Percentiles rank a stretch among this genome's conserved stretches.
Evolutionary conservation across 1,140 invertebrate genomes (phyloP).

Genomic region (Ditylenchus dipsaci): DNA sequence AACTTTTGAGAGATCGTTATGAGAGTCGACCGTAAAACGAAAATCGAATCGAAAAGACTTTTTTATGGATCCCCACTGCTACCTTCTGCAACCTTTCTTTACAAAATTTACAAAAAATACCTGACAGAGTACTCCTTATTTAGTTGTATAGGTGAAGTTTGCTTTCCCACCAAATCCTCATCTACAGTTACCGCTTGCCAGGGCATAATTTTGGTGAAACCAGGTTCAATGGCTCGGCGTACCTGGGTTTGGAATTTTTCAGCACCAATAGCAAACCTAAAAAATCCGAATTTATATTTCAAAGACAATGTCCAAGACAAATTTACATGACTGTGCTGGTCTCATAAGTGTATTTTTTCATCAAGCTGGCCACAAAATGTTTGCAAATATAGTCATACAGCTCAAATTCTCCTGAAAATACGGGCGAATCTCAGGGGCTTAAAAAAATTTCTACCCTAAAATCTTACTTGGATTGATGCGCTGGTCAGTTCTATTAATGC

Average conservation of each 20-base stretch:
- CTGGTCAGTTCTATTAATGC: conserved; percentile 66
- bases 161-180: conserved; percentile 63
- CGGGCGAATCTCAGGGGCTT: background rate
- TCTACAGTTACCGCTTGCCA: conserved; percentile 82
- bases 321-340: conserved; percentile 47
- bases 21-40: no score
- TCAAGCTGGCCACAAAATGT: conserved; percentile 87
- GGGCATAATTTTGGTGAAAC: conserved; percentile 84
- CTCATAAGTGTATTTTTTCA: conserved; percentile 52
- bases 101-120: no score
- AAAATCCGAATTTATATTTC: conserved; percentile 15
- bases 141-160: no score
- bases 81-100: no score
- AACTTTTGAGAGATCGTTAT: no score
- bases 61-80: no score
- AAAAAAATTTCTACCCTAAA: background rate
- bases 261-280: conserved; percentile 65
- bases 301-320: background rate
- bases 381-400: conserved; percentile 93
- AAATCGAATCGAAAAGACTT: no score
- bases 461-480: conserved; percentile 60
- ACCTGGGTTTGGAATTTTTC: conserved; percentile 81
- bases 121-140: conserved; percentile 67
- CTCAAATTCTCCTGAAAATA: conserved; percentile 55
- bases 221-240: conserved; percentile 79